phyloP scores from a whole-genome alignment of 2,888 invertebrate species.

The Athripsodes cinereus region DNA sequence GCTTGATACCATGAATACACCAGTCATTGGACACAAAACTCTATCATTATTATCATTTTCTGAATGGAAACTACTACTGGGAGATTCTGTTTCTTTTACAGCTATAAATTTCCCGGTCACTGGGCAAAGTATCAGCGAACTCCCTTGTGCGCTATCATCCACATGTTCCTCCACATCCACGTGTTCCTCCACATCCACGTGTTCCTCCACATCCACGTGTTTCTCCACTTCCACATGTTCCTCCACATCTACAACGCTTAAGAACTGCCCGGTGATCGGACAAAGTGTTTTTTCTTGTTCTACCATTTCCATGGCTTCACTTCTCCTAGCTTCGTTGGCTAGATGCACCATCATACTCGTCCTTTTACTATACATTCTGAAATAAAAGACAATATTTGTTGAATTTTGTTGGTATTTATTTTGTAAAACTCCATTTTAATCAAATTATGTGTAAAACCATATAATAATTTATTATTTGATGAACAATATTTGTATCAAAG shows the following conservation, averaged over 20 bases:
- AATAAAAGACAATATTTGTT: neutral
- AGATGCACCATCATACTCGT: neutral
- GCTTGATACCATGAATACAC: neutral
- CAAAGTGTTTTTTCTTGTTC: neutral
- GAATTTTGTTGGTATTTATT: no score
- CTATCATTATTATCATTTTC: neutral
- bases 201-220: neutral
- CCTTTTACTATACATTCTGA: slow-evolving; percentile 3
- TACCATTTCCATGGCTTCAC: neutral
- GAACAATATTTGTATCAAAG: no score
- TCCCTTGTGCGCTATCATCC: neutral
- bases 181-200: neutral
- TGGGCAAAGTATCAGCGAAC: neutral
- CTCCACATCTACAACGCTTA: neutral
- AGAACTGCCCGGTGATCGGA: neutral
- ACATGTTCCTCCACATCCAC: neutral
- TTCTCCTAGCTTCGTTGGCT: no score
- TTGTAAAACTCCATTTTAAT: no score
- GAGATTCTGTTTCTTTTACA: neutral
- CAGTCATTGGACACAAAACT: neutral
- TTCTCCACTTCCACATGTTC: neutral
- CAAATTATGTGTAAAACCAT: no score
- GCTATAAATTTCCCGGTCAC: neutral
- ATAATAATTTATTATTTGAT: neutral
- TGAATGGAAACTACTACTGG: neutral